phyloP scores from a whole-genome alignment of 2,113 vertebrate species.

The Heptranchias perlo region DNA sequence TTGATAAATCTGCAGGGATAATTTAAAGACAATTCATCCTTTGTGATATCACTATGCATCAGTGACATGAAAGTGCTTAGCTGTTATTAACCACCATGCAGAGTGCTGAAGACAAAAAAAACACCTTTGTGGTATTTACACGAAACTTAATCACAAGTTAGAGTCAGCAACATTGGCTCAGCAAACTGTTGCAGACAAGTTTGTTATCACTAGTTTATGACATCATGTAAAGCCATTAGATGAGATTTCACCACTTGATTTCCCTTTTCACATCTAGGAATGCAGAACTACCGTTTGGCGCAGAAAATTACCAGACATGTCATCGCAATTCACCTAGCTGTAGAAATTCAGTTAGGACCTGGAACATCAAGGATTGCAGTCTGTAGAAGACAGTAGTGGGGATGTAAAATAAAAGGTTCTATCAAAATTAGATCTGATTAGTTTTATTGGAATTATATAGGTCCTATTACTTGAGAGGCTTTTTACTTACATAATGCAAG shows the following conservation, averaged over 20 bases:
- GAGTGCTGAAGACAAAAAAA: conserved; percentile 21
- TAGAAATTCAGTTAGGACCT: neutral
- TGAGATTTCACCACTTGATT: neutral
- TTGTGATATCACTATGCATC: neutral
- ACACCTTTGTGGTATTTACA: neutral
- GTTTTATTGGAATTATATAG: neutral
- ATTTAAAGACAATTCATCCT: no score
- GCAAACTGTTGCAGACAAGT: no score
- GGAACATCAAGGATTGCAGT: neutral
- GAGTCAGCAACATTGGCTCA: neutral
- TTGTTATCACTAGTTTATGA: neutral
- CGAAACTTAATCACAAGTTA: neutral
- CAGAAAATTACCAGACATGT: neutral
- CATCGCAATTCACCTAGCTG: neutral
- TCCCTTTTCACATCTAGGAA: neutral
- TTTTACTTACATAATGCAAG: neutral
- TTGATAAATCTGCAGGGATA: neutral
- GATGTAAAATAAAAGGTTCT: neutral
- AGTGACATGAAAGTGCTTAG: neutral
- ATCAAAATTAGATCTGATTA: neutral
- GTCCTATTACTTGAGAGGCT: neutral
- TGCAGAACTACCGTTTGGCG: neutral
- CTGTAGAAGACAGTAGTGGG: neutral
- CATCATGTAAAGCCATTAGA: neutral
- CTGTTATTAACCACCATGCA: neutral